These are phyloP conservation scores for Coptodon bakossiorum DNA, from an alignment of 2,113 vertebrate species.

Conservation along the genomic window DNA sequence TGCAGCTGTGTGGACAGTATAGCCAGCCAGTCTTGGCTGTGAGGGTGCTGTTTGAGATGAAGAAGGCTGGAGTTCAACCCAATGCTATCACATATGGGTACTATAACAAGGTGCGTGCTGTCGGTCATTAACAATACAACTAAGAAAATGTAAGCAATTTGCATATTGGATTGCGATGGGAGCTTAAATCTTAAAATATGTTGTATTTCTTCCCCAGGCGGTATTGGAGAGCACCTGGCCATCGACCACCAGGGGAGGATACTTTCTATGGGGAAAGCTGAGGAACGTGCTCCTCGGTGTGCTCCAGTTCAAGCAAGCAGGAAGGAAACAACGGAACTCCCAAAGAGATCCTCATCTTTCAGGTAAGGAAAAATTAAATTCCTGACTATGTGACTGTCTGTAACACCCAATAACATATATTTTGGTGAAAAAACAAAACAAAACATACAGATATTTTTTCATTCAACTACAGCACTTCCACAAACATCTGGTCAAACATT, in stretches of 20 bases:
- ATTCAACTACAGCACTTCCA: neutral
- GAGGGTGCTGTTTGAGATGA: conserved; percentile 94
- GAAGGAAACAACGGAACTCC: conserved; percentile 75
- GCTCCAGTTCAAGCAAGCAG: conserved; percentile 88
- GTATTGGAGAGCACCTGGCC: conserved; percentile 98
- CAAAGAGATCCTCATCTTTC: conserved; percentile 76
- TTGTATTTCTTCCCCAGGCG: conserved; percentile 69
- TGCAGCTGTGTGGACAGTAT: conserved; percentile 96
- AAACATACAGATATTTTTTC: neutral
- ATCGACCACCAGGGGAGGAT: conserved; percentile 90
- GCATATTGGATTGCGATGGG: neutral
- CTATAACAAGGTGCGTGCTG: conserved; percentile 85
- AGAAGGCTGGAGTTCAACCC: conserved; percentile 92
- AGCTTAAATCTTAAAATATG: neutral
- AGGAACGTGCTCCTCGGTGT: conserved; percentile 90
- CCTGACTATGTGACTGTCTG: neutral
- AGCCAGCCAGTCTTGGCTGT: conserved; percentile 95
- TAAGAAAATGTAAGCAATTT: neutral
- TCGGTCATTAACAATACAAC: neutral
- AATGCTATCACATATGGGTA: conserved; percentile 99
- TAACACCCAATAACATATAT: neutral
- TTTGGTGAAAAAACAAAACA: neutral
- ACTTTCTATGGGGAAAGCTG: conserved; percentile 95
- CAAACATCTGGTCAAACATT: neutral
- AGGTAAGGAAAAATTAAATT: conserved; percentile 68